Evolutionary conservation across 2,888 invertebrate genomes (phyloP).

Genomic region (Miltochrista miniata): DNA sequence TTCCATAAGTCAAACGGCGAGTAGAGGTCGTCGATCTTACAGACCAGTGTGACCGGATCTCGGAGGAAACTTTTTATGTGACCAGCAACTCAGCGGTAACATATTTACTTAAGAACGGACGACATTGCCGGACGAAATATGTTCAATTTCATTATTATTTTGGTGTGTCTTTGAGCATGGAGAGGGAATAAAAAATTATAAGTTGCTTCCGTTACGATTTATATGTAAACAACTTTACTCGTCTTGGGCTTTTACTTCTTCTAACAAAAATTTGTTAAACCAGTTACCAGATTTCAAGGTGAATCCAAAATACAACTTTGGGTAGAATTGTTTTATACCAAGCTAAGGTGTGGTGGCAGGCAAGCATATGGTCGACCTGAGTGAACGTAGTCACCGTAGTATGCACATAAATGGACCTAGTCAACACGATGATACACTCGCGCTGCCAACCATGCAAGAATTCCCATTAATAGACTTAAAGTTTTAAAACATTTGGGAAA

Average conservation of each 20-base stretch:
- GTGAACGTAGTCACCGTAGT: no score
- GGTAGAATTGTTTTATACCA: no score
- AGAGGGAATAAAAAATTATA: neutral
- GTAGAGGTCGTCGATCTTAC: conserved; percentile 75
- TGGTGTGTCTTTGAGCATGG: conserved; percentile 14
- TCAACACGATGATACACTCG: no score
- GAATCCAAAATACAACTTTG: no score
- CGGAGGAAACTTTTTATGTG: conserved; percentile 74
- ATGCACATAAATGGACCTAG: no score
- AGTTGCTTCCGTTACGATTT: neutral
- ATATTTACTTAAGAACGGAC: conserved; percentile 68
- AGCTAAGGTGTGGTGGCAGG: no score
- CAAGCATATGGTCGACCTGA: no score
- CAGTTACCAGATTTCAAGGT: neutral
- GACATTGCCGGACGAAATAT: conserved; percentile 35
- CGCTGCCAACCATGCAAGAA: no score
- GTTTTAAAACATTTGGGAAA: no score
- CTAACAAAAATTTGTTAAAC: no score
- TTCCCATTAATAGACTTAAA: no score
- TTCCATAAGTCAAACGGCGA: conserved; percentile 80
- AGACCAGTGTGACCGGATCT: conserved; percentile 78
- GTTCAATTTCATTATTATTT: conserved; percentile 33
- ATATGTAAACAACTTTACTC: neutral
- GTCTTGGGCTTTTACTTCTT: no score
- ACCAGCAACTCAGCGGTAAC: conserved; percentile 63